Base-by-base conservation (phyloP, 2,888 invertebrate genomes). In the Phania funesta region DNA sequence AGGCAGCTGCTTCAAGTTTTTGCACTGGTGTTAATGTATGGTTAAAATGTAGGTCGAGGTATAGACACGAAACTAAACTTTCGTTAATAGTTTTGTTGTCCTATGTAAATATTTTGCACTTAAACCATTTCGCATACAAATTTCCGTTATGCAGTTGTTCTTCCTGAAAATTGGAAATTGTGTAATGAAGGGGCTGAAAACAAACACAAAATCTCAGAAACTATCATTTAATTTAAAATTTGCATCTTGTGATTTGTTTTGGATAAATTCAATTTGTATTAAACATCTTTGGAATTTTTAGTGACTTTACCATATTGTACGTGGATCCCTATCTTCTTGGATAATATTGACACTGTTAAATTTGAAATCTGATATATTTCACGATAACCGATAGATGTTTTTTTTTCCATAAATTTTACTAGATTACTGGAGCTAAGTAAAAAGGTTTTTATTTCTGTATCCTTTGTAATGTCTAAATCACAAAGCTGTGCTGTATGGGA, bases 121-220 rank as follows among this genome's bases (percentile, higher is more conserved):
- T 22, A n/a, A n/a, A n/a, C n/a, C n/a, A n/a, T 48, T 8, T 58
- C 8, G 16, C 1, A 68, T 18, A 16, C 13, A 18, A 1, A 4
- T 22, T 16, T 38, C 20, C n/a, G 3, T 26, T 41, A 24, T 80
- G 65, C 32, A 54, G 24, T 22, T 60, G 26, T n/a, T 58, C 67
- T 22, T 26, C 56, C 20, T n/a, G 71, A 73, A 54, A 84, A 60
- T 83, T 81, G 65, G 78, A 54, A 64, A 6, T 77, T 77, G 68
- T 74, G 29, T 44, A 11, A 22, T 70, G 75, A 16, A 73, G 48
- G 35, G 35, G 2, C 13, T 50, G 48, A 79, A 65, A 79, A 48
- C 22, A 58, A 18, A 73, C 46, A 24, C 38, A 62, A 70, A 54
- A 38, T 35, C 35, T 13, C 35, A 35, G 13, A 35, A 11, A 13